Evolutionary conservation across 1,140 invertebrate genomes (phyloP), one percentile per base, ranked within the genome.

Genomic region (Drosophila eugracilis): DNA sequence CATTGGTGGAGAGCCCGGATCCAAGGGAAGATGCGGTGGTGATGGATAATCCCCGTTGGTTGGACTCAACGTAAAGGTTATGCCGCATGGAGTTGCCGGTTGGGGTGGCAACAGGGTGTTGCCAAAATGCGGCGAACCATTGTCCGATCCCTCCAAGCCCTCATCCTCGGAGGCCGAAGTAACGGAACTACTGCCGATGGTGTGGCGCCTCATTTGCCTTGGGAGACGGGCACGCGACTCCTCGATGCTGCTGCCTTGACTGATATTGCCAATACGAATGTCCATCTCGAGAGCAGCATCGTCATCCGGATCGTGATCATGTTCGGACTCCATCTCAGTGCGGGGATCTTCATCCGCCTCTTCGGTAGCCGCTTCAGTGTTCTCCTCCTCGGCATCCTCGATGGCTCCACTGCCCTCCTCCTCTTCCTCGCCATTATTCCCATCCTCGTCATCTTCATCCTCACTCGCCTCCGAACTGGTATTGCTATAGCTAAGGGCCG

Each of bases 1-100:
- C 5, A 93, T 85, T 14, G 92, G 93, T 24, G 94, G 93, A 2
- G 93, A 93, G 24, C 92, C 92, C 1, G 74, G 86, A 37, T 90
- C 84, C 4, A 88, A 74, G 65, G 89, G 84, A 0, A 81, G 69
- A 15, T 34, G 48, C 57, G 85, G 77, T 2, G 91, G 79, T 5
- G 92, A 90, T 1, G 92, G 91, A 24, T 92, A 84, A 5, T 86
- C 81, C 4, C 91, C 75, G 3, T 92, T 91, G 6, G 92, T 93
- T 0, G 94, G 94, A 15, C 94, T 95, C 1, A 96, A 91, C 0
- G 96, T 96, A 1, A 97, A 95, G 0, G 94, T 93, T 37, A 96
- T 95, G 71, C 92, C 91, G 53, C 93, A 93, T 1, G 91, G 91
- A 4, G 91, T 91, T 4, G 90, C 63, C 24, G 89, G 78, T 3